phyloP scores from a whole-genome alignment of 2,113 vertebrate genomes.

The Actenoides hombroni region DNA sequence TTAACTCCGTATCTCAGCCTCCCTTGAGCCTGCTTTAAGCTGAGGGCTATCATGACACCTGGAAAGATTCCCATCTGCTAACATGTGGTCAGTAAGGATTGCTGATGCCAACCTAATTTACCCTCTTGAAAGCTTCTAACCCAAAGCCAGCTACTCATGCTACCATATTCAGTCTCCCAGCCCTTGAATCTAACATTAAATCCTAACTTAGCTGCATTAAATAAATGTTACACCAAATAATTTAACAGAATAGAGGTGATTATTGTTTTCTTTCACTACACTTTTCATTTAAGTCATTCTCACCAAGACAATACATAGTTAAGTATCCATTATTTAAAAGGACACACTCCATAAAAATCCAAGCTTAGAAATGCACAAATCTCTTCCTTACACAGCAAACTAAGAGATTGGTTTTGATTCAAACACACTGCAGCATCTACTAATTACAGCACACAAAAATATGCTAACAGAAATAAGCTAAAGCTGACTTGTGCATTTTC shows the following conservation, averaged over 20 bases:
- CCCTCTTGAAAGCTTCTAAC: neutral
- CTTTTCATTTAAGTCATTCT: neutral
- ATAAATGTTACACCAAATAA: neutral
- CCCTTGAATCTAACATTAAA: neutral
- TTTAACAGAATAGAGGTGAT: neutral
- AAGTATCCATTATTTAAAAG: neutral
- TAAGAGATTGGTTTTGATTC: neutral
- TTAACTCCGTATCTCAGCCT: neutral
- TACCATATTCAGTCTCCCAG: neutral
- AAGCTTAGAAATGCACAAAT: neutral
- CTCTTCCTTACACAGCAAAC: neutral
- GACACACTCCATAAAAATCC: neutral
- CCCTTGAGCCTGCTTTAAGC: neutral
- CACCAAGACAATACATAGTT: neutral
- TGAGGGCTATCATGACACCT: neutral
- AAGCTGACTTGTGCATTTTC: neutral
- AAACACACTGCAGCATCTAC: neutral
- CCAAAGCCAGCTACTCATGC: neutral
- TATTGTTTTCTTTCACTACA: neutral
- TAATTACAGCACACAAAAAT: neutral
- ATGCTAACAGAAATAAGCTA: neutral
- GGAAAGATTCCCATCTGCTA: neutral
- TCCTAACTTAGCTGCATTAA: neutral
- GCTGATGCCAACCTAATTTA: neutral
- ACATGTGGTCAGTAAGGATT: neutral